Base-by-base conservation (phyloP, 2,113 vertebrate species). In the Meles meles region DNA sequence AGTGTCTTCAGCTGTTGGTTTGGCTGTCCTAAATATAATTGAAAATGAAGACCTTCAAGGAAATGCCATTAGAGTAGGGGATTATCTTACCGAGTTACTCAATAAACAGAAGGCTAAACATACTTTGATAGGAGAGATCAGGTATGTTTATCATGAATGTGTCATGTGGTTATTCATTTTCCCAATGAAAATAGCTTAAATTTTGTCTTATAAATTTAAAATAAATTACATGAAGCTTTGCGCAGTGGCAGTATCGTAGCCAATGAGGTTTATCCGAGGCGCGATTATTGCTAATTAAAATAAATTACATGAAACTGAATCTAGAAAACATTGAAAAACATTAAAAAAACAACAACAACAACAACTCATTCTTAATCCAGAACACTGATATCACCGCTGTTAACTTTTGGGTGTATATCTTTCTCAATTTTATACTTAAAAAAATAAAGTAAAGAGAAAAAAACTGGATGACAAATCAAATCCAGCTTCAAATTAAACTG, bases 1-100 rank as follows among this genome's bases (percentile, higher is more conserved):
- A 3, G 99, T 99, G 80, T 99, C 99, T 10, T 99, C 99, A 97
- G 99, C 99, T 94, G 99, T 99, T 96, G 99, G 99, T 3, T 95
- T 99, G 98, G 99, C 99, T 4, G 99, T 99, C 47, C 98, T 99
- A 15, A 99, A 99, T 4, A 94, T 99, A 96, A 99, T 99, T 96
- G 99, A 99, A 98, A 99, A 99, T 93, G 99, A 99, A 98, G 99
- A 99, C 98, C 99, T 99, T 63, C 99, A 99, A 98, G 99, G 98
- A 44, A 99, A 99, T 93, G 99, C 99, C 1, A 96, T 98, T 42
- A 98, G 57, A 29, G 99, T 99, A 76, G 99, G 99, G 47, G 98
- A 97, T 69, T 99, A 99, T 88, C 99, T 99, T 94, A 97, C 74
- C 13, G 94, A 98, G 52, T 92, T 99, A 93, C 98, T 99, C 97